Percentiles rank a stretch among this genome's conserved stretches.
These are phyloP conservation scores for Chalcis sispes DNA, from an alignment of 2,888 invertebrate species.

Conservation along the genomic window DNA sequence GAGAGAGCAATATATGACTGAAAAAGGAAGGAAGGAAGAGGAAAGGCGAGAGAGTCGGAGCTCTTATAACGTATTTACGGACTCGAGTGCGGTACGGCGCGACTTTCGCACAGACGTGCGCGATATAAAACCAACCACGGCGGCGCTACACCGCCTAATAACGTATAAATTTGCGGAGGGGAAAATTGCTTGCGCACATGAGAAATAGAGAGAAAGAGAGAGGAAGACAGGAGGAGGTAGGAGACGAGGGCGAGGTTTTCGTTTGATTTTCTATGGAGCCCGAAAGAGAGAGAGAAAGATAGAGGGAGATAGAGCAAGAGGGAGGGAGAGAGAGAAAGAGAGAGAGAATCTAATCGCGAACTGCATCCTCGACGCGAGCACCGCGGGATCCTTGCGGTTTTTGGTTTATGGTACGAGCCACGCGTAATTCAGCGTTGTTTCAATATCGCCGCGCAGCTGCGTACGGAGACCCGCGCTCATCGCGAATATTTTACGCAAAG, in stretches of 20 bases:
- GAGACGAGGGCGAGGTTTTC: conserved; percentile 11
- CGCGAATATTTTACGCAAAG: conserved; percentile 29
- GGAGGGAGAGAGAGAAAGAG: neutral
- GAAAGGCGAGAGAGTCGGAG: neutral
- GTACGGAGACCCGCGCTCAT: neutral
- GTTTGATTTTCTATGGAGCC: conserved; percentile 34
- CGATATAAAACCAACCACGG: conserved; percentile 30
- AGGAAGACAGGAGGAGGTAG: neutral
- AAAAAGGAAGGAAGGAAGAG: neutral
- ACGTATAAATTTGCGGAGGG: conserved; percentile 47
- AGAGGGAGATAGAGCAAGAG: neutral
- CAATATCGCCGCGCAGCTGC: conserved; percentile 49
- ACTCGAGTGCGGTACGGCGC: conserved; percentile 46
- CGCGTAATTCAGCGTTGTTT: conserved; percentile 54
- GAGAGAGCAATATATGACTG: too few relatives aligned
- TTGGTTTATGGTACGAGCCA: conserved; percentile 47
- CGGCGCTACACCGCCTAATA: conserved; percentile 42
- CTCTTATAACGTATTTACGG: conserved; percentile 49
- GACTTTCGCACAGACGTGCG: conserved; percentile 44
- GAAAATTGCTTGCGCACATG: too few relatives aligned
- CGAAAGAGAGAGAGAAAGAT: neutral
- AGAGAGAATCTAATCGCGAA: conserved; percentile 33
- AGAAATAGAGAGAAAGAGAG: neutral
- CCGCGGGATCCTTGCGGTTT: conserved; percentile 47
- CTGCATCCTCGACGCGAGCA: conserved; percentile 2